Evolutionary conservation across 2,888 invertebrate species (phyloP).

Genomic region (Metellina segmentata): DNA sequence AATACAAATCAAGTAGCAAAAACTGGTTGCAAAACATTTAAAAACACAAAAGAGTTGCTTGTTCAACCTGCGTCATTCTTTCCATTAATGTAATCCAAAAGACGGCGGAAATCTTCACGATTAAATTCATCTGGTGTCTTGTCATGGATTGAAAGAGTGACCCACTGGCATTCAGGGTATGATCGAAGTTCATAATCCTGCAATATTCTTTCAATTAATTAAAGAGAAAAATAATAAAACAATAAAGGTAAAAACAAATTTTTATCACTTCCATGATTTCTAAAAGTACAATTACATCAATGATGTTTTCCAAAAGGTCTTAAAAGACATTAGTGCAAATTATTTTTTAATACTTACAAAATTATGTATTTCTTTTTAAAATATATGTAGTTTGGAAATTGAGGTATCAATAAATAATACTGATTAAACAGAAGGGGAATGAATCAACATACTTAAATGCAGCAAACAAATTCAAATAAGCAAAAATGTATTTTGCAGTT

Average conservation of each 20-base stretch:
- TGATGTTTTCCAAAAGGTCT: background rate
- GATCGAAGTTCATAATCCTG: constrained; percentile 78
- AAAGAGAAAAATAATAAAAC: background rate
- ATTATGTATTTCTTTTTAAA: too few relatives aligned
- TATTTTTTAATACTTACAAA: background rate
- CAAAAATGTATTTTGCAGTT: too few relatives aligned
- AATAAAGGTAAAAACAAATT: background rate
- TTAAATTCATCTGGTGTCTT: constrained; percentile 76
- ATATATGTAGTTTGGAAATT: too few relatives aligned
- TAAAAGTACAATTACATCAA: background rate
- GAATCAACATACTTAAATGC: too few relatives aligned
- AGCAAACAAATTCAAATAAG: too few relatives aligned
- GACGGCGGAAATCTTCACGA: constrained; percentile 78
- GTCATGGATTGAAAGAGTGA: constrained; percentile 76
- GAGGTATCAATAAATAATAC: too few relatives aligned
- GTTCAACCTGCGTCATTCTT: constrained; percentile 77
- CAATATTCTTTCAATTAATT: background rate
- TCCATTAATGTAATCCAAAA: constrained; percentile 79
- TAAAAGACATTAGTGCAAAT: background rate
- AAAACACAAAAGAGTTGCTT: background rate
- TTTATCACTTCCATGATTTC: too few relatives aligned
- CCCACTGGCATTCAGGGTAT: constrained; percentile 78
- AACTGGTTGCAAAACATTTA: background rate
- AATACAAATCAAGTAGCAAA: too few relatives aligned
- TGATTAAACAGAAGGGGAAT: too few relatives aligned